Percentiles rank a stretch among this genome's conserved stretches.
These are phyloP conservation scores for Ferdinandea cuprea DNA, from an alignment of 2,888 invertebrate species.

Conservation along the genomic window DNA sequence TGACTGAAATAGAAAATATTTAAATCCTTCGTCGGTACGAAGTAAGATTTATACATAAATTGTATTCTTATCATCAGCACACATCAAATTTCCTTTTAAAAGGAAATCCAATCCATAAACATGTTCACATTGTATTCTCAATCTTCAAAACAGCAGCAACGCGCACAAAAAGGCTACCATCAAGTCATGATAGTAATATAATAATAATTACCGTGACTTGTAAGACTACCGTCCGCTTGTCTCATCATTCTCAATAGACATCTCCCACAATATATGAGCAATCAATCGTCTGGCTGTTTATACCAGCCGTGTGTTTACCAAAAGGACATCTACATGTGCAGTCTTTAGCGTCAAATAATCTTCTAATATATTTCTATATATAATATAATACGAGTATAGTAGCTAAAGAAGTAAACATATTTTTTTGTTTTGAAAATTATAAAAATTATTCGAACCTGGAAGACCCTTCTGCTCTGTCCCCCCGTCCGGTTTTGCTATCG, in stretches of 20 bases:
- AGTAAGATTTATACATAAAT: too few species aligned
- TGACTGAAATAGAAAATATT: too few species aligned
- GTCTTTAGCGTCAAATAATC: slow-evolving; percentile 9
- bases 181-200: too few species aligned
- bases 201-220: too few species aligned
- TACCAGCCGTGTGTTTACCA: not conserved
- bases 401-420: slow-evolving; percentile 17
- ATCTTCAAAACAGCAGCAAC: too few species aligned
- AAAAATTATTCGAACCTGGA: slow-evolving; percentile 54
- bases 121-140: too few species aligned
- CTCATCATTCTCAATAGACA: not conserved
- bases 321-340: slow-evolving; percentile 13
- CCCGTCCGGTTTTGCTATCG: slow-evolving; percentile 44
- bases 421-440: slow-evolving; percentile 25
- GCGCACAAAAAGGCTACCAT: too few species aligned
- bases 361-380: not conserved
- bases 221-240: not conserved
- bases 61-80: too few species aligned
- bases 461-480: slow-evolving; percentile 57
- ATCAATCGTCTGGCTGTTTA: not conserved
- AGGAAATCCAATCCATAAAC: too few species aligned
- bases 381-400: not conserved
- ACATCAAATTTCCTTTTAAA: too few species aligned
- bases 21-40: too few species aligned
- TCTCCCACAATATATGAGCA: not conserved